Base-by-base conservation (phyloP, 1,140 invertebrate species). In the Trypoxylus dichotomus region DNA sequence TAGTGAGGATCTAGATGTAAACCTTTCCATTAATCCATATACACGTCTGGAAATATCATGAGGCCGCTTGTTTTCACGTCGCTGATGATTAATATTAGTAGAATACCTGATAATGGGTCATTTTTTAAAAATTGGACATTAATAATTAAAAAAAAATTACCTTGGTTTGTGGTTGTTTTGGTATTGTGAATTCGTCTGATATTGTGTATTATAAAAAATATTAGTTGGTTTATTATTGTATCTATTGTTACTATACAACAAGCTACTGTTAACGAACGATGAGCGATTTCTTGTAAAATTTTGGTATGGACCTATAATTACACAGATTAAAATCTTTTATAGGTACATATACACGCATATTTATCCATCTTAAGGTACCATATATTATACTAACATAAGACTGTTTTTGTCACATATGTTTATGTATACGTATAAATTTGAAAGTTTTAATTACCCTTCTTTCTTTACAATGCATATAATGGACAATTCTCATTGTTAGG, bases 11-110 rank as follows among this genome's bases (percentile, higher is more conserved):
- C 82, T 77, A 10, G 84, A 82, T 63, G 79, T 82, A 77, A 86
- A 86, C 19, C 84, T 75, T 77, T 83, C 81, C 83, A 83, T 82
- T 68, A 83, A 78, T 27, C 83, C 83, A 77, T 80, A 78, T 10
- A 81, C 83, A 19, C 82, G 77, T 68, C 80, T 47, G 11, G 78
- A 60, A 71, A 81, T 81, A 15, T 80, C 77, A 24, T 76, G 41
- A 10, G 74, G 74, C 3, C 41, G 74, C 21, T 43, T 43, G 24
- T 42, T 75, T 54, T 54, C 43, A 29, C 74, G 60, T 24, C 43
- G 15, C 25, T 29, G 74, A 5, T 47, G 41, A 10, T 21, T 13
- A 43, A 24, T 74, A n/a, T 19, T 41, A 10, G 71, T 32, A 24
- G 10, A 32, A 72, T 72, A 72, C 37, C 72, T 74, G 41, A 27